These are phyloP conservation scores for Danionella dracula DNA, from an alignment of 2,797 vertebrate species.

Conservation along the genomic window DNA sequence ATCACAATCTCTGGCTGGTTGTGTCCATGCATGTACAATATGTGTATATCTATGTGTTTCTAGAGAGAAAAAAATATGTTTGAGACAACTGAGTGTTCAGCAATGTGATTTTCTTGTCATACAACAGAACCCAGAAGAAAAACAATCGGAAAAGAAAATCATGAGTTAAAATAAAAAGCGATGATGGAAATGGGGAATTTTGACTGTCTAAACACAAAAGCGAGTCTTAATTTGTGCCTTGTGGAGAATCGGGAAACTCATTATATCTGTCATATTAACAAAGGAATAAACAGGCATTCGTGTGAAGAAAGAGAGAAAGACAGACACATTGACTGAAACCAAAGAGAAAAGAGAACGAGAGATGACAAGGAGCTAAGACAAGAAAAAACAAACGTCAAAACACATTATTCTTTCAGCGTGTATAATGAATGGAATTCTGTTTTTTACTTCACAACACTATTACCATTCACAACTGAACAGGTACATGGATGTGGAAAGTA, in stretches of 20 bases:
- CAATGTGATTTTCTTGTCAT: conserved; percentile 41
- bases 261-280: conserved; percentile 76
- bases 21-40: conserved; percentile 16
- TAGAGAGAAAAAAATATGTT: conserved; percentile 8
- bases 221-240: conserved; percentile 51
- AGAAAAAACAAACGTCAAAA: conserved; percentile 36
- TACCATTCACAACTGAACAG: conserved; percentile 5
- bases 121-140: conserved; percentile 24
- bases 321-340: conserved; percentile 26
- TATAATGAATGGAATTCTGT: background rate
- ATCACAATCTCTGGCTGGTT: conserved; percentile 34
- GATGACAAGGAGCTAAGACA: background rate
- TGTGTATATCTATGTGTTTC: conserved; percentile 19
- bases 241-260: conserved; percentile 61
- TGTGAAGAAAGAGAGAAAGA: conserved; percentile 41
- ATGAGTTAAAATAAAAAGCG: conserved; percentile 30
- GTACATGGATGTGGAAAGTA: too few relatives aligned
- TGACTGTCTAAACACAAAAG: conserved; percentile 46
- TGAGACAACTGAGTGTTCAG: conserved; percentile 31
- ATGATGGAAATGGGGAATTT: conserved; percentile 23
- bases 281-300: conserved; percentile 62
- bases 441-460: background rate
- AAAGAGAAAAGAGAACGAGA: background rate
- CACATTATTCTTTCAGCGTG: conserved; percentile 24
- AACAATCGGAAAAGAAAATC: background rate